Base-by-base conservation (phyloP, 2,797 vertebrate species). In the Agapornis canus region DNA sequence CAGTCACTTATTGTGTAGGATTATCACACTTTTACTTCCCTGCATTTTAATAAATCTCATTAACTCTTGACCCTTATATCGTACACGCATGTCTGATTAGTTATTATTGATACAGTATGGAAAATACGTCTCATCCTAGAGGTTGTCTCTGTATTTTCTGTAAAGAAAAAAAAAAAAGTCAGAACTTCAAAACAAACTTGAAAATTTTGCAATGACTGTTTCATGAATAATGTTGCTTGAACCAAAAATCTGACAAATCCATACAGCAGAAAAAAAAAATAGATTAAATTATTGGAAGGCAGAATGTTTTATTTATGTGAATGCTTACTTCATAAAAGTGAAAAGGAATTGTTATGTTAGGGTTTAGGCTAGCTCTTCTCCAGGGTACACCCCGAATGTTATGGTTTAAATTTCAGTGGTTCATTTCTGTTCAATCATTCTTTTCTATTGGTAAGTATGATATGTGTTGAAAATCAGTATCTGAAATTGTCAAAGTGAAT, bases 1-100 rank as follows among this genome's bases (percentile, higher is more conserved):
- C 97, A 98, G 93, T 96, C 92, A 71, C 86, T 97, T 92, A 92
- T 86, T 95, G 23, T 97, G 82, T 88, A 95, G 86, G 95, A 89
- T 97, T 96, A 97, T 96, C 59, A 7, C 93, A 90, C 69, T 91
- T 91, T 94, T 90, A 87, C 81, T 90, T 96, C 43, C 40, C 59
- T 94, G 51, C 56, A 70, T 95, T 96, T 95, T 96, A 95, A 95
- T 96, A 95, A 91, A 97, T 86, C 82, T 96, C 77, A 80, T 96
- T 97, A 97, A 95, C 52, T 96, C 71, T 94, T 96, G 79, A 69
- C 61, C 71, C 73, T 57, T 92, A 21, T 90, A 61, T 64, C 65
- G 14, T 56, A 54, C 48, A 77, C 27, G 52, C 54, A 57, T 82
- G 96, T 87, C 73, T 94, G 94, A 94, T 96, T 87, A 96, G 91